Percentiles rank a stretch among this genome's conserved stretches.
Evolutionary conservation across 1,140 invertebrate genomes (phyloP).

Genomic region (Dryas iulia): DNA sequence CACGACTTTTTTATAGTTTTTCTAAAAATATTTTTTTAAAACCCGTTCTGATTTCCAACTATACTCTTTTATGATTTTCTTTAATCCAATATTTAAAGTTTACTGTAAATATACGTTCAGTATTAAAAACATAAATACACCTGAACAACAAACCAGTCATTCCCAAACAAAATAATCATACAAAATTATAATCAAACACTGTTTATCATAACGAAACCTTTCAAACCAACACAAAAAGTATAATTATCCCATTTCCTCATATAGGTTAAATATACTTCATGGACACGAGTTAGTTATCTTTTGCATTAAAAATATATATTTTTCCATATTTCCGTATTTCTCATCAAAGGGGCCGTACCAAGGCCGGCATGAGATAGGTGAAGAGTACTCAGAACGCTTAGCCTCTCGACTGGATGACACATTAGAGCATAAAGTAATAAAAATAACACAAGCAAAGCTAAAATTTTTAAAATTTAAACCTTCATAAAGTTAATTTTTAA

Average conservation of each 20-base stretch:
- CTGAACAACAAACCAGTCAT: too few species aligned
- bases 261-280: slow-evolving; percentile 26
- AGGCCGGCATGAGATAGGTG: slow-evolving; percentile 28
- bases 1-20: too few species aligned
- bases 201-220: too few species aligned
- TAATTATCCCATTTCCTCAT: background rate
- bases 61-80: too few species aligned
- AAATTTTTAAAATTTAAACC: background rate
- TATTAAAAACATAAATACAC: too few species aligned
- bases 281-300: slow-evolving; percentile 3
- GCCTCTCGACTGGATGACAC: slow-evolving; percentile 18
- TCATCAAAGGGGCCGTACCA: slow-evolving; percentile 35
- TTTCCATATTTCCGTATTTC: slow-evolving; percentile 15
- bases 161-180: too few species aligned
- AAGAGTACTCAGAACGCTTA: slow-evolving; percentile 18
- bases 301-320: slow-evolving; percentile 16
- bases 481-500: background rate
- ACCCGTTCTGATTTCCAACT: too few species aligned
- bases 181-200: too few species aligned
- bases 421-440: slow-evolving; percentile 10
- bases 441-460: slow-evolving; percentile 4
- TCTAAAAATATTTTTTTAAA: too few species aligned
- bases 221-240: background rate
- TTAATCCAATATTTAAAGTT: too few species aligned
- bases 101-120: too few species aligned